Evolutionary conservation across 1,140 invertebrate genomes (phyloP).

Genomic region (Goniozus legneri): DNA sequence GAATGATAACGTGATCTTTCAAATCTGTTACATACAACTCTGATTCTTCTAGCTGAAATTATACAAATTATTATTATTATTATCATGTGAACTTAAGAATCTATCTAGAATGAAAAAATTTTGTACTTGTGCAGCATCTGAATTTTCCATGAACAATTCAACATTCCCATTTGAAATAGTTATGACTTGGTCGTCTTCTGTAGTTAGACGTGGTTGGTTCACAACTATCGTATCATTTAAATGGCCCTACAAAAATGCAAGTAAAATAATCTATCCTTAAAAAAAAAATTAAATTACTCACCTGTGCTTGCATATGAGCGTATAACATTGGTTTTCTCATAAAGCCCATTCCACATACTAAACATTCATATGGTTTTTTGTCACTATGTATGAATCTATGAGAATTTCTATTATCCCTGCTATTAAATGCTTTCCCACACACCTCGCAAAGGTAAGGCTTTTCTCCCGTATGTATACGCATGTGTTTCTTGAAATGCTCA

Average conservation of each 20-base stretch:
- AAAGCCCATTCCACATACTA: slow-evolving; percentile 75
- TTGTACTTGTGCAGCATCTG: slow-evolving; percentile 36
- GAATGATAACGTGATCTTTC: slow-evolving; percentile 58
- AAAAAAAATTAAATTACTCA: slow-evolving; percentile 20
- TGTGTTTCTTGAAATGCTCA: slow-evolving; percentile 80
- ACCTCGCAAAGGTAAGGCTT: slow-evolving; percentile 78
- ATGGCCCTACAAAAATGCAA: slow-evolving; percentile 56
- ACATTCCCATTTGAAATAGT: slow-evolving; percentile 42
- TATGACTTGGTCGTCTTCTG: slow-evolving; percentile 56
- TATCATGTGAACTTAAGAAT: not conserved
- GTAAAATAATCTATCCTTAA: not conserved
- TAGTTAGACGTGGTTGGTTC: slow-evolving; percentile 69
- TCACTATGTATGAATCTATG: slow-evolving; percentile 82
- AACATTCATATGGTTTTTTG: slow-evolving; percentile 82
- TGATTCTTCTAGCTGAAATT: slow-evolving; percentile 44
- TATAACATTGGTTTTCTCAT: slow-evolving; percentile 80
- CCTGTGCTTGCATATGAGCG: slow-evolving; percentile 69
- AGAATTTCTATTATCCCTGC: slow-evolving; percentile 79
- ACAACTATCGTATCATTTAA: slow-evolving; percentile 75
- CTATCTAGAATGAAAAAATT: not conserved
- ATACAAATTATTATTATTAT: no score
- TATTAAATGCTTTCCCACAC: slow-evolving; percentile 84
- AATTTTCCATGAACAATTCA: slow-evolving; percentile 47
- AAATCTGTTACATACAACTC: slow-evolving; percentile 58
- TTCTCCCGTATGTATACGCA: slow-evolving; percentile 73